A percentile compares a stretch with the other conserved stretches of the same genome.
These are phyloP conservation scores for Spondyliosoma cantharus DNA, from an alignment of 2,797 vertebrate genomes.

Conservation along the genomic window DNA sequence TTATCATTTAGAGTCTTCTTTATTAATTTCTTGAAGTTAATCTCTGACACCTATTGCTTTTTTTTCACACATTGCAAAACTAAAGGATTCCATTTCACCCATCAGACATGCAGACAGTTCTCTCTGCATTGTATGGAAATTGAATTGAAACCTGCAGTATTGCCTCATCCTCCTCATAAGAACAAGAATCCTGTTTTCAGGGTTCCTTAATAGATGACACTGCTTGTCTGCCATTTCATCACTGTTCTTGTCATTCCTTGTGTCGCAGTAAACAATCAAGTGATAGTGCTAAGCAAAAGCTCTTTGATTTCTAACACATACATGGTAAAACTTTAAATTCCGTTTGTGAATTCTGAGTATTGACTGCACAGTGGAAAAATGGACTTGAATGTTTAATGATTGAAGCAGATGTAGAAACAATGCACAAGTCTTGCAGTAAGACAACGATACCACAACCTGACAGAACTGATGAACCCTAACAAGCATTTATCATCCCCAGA, in stretches of 20 bases:
- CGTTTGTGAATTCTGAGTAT: conserved; percentile 19
- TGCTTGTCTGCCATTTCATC: conserved; percentile 50
- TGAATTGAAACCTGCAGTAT: conserved; percentile 20
- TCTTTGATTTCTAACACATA: conserved; percentile 10
- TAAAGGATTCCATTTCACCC: conserved; percentile 43
- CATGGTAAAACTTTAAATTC: conserved; percentile 4
- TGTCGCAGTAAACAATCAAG: conserved; percentile 36
- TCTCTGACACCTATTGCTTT: conserved; percentile 25
- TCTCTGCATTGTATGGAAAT: conserved; percentile 37
- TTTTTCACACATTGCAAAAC: conserved; percentile 30
- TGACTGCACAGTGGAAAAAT: conserved; percentile 15
- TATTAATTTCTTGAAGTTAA: conserved; percentile 31
- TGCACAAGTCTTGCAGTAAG: background rate
- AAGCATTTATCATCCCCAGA: too few relatives aligned
- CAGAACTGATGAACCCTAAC: too few relatives aligned
- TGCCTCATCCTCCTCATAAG: conserved; percentile 29
- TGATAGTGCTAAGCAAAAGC: background rate
- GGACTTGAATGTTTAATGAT: conserved; percentile 20
- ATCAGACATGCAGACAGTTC: conserved; percentile 44
- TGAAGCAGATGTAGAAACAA: background rate
- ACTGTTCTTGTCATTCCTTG: conserved; percentile 31
- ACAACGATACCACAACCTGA: background rate
- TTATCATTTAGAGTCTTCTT: conserved; percentile 10
- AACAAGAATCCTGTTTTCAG: conserved; percentile 19
- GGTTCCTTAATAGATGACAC: conserved; percentile 27